Base-by-base conservation (phyloP, 2,888 invertebrate genomes). In the Drosophila nr. perissopoda region DNA sequence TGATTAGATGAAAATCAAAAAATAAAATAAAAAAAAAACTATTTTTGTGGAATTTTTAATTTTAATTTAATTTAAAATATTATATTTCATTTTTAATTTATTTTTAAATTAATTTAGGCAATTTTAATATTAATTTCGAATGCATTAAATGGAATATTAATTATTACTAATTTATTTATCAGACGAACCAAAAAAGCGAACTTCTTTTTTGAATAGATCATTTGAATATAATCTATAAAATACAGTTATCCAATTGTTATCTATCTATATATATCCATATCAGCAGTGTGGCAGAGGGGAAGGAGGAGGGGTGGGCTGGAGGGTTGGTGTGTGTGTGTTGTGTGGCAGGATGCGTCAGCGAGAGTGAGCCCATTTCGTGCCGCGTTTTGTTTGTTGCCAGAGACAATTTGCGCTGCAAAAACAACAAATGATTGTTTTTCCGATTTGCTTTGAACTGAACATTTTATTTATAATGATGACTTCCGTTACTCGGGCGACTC, bases 381-480 rank as follows among this genome's bases (percentile, higher is more conserved):
- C 25, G 46, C 46, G 21, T 25, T 25, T 16, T 48, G 25, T 54
- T 27, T 21, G 34, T 56, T 56, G 33, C n/a, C 48, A 49, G 42
- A 34, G 56, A 69, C 63, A 69, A 61, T 52, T 58, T 42, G 51
- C 27, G 51, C 48, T 66, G 81, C 49, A 81, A 76, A 68, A 67
- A 71, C 60, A 75, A 76, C 63, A 72, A 76, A 68, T 74, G 67
- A 76, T 79, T 87, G 61, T 82, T 82, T 78, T 65, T 69, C 69
- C 72, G 79, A 69, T 72, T 84, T 57, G 71, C 80, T 88, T 84
- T 79, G 81, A 81, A 82, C 73, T 80, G 58, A 72, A 72, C 70
- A 75, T 78, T 86, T 88, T 88, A 86, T 88, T 86, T 88, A 88
- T 86, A 86, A 88, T 83, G 83, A 85, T 88, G 88, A 83, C 88